Base-by-base conservation (phyloP, 2,888 invertebrate species). In the Netelia inedita region DNA sequence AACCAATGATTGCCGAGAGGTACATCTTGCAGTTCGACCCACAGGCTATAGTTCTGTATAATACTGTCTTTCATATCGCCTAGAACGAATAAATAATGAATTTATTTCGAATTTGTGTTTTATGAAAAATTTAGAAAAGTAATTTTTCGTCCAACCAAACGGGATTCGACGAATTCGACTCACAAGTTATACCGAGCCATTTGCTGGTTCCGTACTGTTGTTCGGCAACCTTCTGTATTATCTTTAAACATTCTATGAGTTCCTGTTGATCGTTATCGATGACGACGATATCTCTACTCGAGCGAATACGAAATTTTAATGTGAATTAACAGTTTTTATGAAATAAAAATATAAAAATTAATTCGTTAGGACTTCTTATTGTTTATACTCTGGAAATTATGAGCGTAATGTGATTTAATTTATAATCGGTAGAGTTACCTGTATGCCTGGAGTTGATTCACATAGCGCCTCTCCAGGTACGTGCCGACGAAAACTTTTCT, bases 1-100 rank as follows among this genome's bases (percentile, higher is more conserved):
- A 91, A 91, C 91, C 92, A 91, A 78, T 92, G 90, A 82, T 87
- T 91, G 11, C 91, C 92, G 19, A 92, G 79, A 43, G 90, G 88
- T 46, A 91, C 74, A 73, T 88, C 76, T 16, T 88, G 86, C 21
- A 92, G 79, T 71, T 88, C 83, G 2, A 89, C 89, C 92, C 92
- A 92, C 23, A 92, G 79, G 35, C 86, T 88, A 43, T 88, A 89
- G 21, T 83, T 85, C 63, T 79, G 68, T 53, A 81, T 78, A 43
- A 82, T 83, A n/a, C 85, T 82, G 41, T 87, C 87, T 28, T 87
- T 68, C 75, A 66, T 82, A 69, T 87, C 85, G 50, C 82, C 88
- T 88, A 28, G 1, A 61, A 63, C 41, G 66, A 28, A 63, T 57
- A 57, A 41, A 50, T 23, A 14, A 41, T 16, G 16, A 21, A 43